Evolutionary conservation across 2,888 invertebrate species (phyloP), one percentile per base, ranked within the genome.

Genomic region (Leptinotarsa rubiginosa): DNA sequence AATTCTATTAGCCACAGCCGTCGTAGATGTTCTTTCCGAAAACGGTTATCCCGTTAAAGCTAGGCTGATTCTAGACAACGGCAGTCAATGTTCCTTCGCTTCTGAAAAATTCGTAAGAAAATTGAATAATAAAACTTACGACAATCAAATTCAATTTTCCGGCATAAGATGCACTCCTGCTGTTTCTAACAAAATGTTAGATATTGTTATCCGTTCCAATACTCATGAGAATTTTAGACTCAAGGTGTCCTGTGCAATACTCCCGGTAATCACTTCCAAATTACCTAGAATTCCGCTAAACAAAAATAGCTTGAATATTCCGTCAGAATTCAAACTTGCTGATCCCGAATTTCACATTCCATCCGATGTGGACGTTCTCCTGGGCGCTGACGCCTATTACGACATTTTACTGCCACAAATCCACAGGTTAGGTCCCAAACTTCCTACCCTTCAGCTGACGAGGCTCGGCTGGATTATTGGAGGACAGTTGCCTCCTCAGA

Each of bases 111-210:
- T 66, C 22, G 66, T 65, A 20, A 66, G 25, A 50, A 66, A 66
- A 66, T 66, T 66, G 22, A 41, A 47, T 65, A 20, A 41, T 18
- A 65, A 65, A 41, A 16, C 65, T 41, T 41, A 65, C 65, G 7
- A 66, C 25, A 50, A 15, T 66, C 50, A 41, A 49, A 49, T 66
- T 66, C 66, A 66, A 66, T 66, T 66, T 66, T 66, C 49, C 50
- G 66, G 66, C 50, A 50, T 49, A 47, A 49, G 49, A 49, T 66
- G 66, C 50, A 66, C 49, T 49, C 66, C 66, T 47, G 5, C 47
- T 2, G 47, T 49, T 47, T 66, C 49, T 49, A 66, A 18, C 66
- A 66, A 66, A 66, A 66, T 66, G 66, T 49, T 66, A 66, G 66
- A 49, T 66, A 66, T 49, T 22, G 20, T 50, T 25, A 66, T 66